These are phyloP conservation scores for Ormyrus thymus DNA, from an alignment of 2,888 invertebrate species.

Conservation along the genomic window DNA sequence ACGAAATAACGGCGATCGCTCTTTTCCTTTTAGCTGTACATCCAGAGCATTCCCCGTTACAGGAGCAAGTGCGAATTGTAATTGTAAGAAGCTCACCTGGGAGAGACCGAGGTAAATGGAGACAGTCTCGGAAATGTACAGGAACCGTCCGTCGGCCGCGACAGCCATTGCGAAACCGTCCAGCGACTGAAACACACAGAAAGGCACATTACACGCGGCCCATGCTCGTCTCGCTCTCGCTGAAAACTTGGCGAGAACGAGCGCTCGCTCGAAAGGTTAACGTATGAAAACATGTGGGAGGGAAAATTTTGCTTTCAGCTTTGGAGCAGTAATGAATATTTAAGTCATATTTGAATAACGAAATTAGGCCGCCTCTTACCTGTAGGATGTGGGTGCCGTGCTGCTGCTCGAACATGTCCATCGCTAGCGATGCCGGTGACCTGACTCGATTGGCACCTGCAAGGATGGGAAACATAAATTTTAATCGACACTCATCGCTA, in stretches of 20 bases:
- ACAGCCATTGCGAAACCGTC: conserved; percentile 98
- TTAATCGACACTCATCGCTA: neutral
- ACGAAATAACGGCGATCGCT: too few relatives aligned
- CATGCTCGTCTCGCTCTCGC: neutral
- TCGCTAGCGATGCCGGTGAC: conserved; percentile 83
- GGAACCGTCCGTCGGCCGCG: conserved; percentile 96
- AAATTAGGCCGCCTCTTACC: conserved; percentile 77
- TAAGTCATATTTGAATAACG: neutral
- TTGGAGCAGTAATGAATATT: neutral
- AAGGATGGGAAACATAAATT: neutral
- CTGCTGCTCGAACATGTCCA: conserved; percentile 96
- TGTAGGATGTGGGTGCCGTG: conserved; percentile 98
- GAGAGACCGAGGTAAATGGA: conserved; percentile 99
- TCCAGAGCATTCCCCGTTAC: too few relatives aligned
- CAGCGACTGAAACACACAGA: conserved; percentile 85
- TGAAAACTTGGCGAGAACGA: conserved; percentile 9
- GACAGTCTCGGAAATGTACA: conserved; percentile 99
- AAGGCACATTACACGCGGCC: neutral
- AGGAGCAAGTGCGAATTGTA: too few relatives aligned
- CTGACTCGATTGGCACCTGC: conserved; percentile 85
- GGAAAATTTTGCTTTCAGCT: neutral
- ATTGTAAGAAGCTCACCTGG: conserved; percentile 83
- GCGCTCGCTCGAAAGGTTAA: too few relatives aligned
- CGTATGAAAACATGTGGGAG: conserved; percentile 51
- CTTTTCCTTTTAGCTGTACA: too few relatives aligned